Conservation (phyloP, 2,888 invertebrate genomes). For the Phaedon cochleariae region DNA sequence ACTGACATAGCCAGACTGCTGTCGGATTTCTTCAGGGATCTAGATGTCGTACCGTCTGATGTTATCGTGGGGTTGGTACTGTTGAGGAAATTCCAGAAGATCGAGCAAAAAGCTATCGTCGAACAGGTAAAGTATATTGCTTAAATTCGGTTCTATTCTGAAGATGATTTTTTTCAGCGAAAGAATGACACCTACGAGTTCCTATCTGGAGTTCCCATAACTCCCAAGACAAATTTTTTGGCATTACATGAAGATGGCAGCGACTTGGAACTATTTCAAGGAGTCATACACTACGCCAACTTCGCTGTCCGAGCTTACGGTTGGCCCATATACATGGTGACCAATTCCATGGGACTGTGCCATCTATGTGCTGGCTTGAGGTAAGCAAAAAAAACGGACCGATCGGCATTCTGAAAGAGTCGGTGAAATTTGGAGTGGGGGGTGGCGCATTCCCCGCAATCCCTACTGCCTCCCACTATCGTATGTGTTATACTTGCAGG, state of each 20-base stretch:
- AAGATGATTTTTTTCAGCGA: conserved; percentile 69
- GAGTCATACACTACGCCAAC: conserved; percentile 83
- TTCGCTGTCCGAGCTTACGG: conserved; percentile 88
- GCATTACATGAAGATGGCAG: conserved; percentile 77
- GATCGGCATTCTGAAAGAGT: neutral
- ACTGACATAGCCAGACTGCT: conserved; percentile 83
- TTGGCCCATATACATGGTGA: conserved; percentile 86
- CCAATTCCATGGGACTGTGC: conserved; percentile 74
- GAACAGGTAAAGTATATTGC: conserved; percentile 65
- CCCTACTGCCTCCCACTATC: neutral
- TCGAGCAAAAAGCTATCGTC: conserved; percentile 78
- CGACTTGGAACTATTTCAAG: conserved; percentile 74
- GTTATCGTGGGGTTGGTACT: conserved; percentile 85
- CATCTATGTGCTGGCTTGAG: conserved; percentile 71
- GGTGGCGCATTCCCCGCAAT: too few relatives aligned
- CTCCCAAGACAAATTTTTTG: conserved; percentile 82
- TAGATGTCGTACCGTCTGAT: conserved; percentile 89
- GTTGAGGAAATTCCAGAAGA: conserved; percentile 80
- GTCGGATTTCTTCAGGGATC: conserved; percentile 86
- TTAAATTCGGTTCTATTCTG: neutral
- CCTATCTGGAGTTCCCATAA: conserved; percentile 84
- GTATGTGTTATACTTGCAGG: conserved; percentile 35
- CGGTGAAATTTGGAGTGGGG: neutral
- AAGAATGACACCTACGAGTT: conserved; percentile 87
- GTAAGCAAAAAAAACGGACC: conserved; percentile 3